phyloP scores from a whole-genome alignment of 2,797 vertebrate species.

The Hylomyscus alleni region DNA sequence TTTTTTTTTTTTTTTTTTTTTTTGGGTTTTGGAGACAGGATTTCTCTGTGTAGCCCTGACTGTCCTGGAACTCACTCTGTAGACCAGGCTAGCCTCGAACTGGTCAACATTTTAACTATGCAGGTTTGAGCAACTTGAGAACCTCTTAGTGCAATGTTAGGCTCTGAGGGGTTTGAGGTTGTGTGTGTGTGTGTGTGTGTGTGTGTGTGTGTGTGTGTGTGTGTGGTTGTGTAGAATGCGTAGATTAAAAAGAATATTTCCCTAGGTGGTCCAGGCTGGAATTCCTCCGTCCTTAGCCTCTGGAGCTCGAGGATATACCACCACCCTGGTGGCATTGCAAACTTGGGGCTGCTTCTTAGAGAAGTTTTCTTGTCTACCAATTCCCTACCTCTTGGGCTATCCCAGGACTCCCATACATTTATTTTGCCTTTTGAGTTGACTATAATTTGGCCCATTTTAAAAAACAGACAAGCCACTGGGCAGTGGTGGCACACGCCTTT shows the following conservation, averaged over 20 bases:
- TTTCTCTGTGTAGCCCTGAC: too few relatives aligned
- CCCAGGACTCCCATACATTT: not conserved
- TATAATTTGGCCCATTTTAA: not conserved
- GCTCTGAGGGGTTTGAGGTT: not conserved
- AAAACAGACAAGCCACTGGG: too few relatives aligned
- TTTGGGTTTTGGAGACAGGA: too few relatives aligned
- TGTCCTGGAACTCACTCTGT: too few relatives aligned
- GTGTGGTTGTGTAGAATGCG: too few relatives aligned
- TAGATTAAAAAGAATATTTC: not conserved
- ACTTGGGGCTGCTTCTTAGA: not conserved
- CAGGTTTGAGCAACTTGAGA: not conserved
- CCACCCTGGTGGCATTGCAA: not conserved
- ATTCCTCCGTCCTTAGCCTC: not conserved
- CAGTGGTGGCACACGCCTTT: too few relatives aligned
- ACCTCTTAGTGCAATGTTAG: not conserved
- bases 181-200: not conserved
- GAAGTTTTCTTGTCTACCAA: not conserved
- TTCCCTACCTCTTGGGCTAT: not conserved
- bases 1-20: too few relatives aligned
- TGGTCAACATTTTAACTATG: too few relatives aligned
- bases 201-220: not conserved
- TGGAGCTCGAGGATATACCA: not conserved
- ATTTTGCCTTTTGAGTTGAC: not conserved
- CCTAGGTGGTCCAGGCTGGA: not conserved
- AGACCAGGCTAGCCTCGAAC: too few relatives aligned